Conservation (phyloP, 2,113 vertebrate genomes). For the Felis catus region F.catus_Fca126_mat1.0 CM031424.1:12598001-12598500, state of each 20-base stretch:
- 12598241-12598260: background rate
- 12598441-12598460: background rate
- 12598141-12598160: background rate
- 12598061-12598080: background rate
- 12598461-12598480: background rate
- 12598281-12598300: background rate
- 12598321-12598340: background rate
- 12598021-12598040: background rate
- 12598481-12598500: background rate
- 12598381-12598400: background rate
- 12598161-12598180: background rate
- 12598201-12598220: background rate
- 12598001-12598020: background rate
- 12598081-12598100: background rate
- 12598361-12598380: background rate
- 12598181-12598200: background rate
- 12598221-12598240: background rate
- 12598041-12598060: background rate
- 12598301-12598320: background rate
- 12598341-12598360: background rate
- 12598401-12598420: background rate
- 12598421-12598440: background rate
- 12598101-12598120: background rate
- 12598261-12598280: background rate
- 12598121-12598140: background rate